Evolutionary conservation across 2,113 vertebrate genomes (phyloP), one percentile per base, ranked within the genome.

Genomic region (Aptenodytes forsteri): DNA sequence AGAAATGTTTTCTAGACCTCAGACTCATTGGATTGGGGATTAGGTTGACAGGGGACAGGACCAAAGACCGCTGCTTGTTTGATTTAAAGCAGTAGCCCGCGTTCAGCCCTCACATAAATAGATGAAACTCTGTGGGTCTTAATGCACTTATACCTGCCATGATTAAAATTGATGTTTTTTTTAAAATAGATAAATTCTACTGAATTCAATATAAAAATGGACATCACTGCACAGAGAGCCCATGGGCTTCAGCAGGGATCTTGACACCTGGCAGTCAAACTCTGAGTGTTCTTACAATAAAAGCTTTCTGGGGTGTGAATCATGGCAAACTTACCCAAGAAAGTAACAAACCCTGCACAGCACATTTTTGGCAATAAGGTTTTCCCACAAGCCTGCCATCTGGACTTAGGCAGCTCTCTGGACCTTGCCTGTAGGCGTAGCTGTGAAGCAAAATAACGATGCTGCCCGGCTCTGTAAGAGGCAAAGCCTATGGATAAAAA

Each of bases 181-280:
- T 30, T 2, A 0, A 42, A 73, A 67, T 15, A 29, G 2, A 58
- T 10, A 38, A 55, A 27, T 64, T 23, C 19, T 67, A 13, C 52
- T 52, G 36, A 67, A 83, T 52, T 69, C 16, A 40, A 0, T 38
- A 42, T 23, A 30, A 46, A 75, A 72, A 20, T 12, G 7, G 29
- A 29, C 36, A 72, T 20, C 5, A 9, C 29, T 1, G 0, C 47
- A 13, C 1, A 3, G 77, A 56, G 21, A 32, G 3, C 14, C 25
- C 29, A 18, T 0, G 0, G 40, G 46, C 40, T 36, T 32, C 7
- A 16, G 40, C 64, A 70, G 47, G 11, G 9, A 1, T 50, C 25
- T 46, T 6, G 4, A 26, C 19, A 52, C n/a, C 17, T 13, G 9
- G 22, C 55, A 67, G n/a, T 22, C 30, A 52, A 17, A n/a, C 18